These are phyloP conservation scores for Leptosomus discolor DNA, from an alignment of 2,113 vertebrate genomes.

Conservation along the genomic window DNA sequence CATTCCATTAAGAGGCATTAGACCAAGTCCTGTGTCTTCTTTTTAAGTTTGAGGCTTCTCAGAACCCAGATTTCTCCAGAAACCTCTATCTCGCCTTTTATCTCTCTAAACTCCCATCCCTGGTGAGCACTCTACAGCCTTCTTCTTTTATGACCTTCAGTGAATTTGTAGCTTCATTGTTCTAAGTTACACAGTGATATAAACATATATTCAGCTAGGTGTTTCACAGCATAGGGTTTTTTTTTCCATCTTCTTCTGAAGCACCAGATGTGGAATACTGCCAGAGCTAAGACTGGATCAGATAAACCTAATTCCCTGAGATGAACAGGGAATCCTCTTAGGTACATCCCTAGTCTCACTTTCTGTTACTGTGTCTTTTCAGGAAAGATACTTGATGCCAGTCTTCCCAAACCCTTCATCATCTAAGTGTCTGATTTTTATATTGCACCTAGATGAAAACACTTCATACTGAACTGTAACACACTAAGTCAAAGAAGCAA, in stretches of 20 bases:
- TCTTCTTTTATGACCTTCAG: not conserved
- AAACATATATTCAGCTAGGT: not conserved
- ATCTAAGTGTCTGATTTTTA: not conserved
- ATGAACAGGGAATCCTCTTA: not conserved
- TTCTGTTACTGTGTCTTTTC: not conserved
- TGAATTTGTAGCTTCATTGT: not conserved
- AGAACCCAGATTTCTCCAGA: not conserved
- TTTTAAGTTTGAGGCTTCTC: not conserved
- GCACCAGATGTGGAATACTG: not conserved
- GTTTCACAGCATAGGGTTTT: not conserved
- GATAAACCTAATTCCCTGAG: not conserved
- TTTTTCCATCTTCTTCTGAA: not conserved
- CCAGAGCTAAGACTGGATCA: not conserved
- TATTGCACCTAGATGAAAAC: not conserved
- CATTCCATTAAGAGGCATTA: not conserved
- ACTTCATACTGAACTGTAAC: not conserved
- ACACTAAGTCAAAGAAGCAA: not conserved
- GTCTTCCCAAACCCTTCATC: not conserved
- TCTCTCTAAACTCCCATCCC: not conserved
- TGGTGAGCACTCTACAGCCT: not conserved
- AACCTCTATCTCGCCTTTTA: not conserved
- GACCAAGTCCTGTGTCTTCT: not conserved
- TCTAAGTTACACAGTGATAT: not conserved
- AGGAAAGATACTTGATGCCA: not conserved
- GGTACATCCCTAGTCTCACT: fast-evolving